These are phyloP conservation scores for Coracias cyanogaster DNA, from an alignment of 2,797 vertebrate species.

Conservation along the genomic window DNA sequence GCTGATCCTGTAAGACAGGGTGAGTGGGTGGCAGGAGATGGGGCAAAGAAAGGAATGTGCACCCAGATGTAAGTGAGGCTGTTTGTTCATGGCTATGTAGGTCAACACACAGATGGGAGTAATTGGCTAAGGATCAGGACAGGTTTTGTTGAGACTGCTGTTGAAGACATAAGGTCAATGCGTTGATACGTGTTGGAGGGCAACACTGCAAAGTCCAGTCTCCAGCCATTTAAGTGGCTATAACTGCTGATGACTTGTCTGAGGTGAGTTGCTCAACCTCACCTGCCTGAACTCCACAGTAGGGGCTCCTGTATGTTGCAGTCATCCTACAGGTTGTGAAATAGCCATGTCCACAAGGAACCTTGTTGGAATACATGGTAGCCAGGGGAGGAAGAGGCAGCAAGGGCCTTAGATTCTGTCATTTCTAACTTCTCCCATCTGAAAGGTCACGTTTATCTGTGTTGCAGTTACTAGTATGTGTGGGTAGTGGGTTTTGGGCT, in stretches of 20 bases:
- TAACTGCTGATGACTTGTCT: neutral
- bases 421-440: neutral
- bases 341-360: neutral
- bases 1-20: neutral
- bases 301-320: accelerated
- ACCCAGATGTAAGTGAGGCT: neutral
- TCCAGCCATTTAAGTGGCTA: neutral
- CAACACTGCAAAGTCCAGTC: neutral
- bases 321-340: neutral
- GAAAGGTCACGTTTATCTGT: neutral
- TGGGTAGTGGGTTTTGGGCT: neutral
- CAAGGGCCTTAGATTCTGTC: neutral
- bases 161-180: neutral
- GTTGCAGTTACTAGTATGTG: neutral
- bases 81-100: neutral
- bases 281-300: neutral
- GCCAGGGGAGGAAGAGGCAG: neutral
- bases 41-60: neutral
- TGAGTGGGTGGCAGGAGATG: neutral
- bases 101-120: neutral
- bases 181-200: neutral
- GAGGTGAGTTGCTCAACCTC: neutral
- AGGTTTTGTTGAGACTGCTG: neutral
- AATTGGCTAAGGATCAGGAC: neutral
- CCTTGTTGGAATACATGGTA: accelerated